These are phyloP conservation scores for Aphelinus certus DNA, from an alignment of 1,140 invertebrate genomes.

Conservation along the genomic window DNA sequence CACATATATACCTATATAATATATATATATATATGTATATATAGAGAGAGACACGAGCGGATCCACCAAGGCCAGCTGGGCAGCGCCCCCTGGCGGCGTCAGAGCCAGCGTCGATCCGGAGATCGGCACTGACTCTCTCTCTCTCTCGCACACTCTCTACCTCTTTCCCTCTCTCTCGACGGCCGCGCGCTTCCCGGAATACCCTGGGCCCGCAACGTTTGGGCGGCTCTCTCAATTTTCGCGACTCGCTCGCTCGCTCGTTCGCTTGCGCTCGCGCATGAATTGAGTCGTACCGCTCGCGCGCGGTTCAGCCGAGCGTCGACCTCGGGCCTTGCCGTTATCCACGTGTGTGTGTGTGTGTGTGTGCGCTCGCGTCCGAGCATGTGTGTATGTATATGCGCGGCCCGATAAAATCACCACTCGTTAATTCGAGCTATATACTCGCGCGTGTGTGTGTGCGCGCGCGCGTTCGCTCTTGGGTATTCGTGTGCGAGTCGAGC, in stretches of 20 bases:
- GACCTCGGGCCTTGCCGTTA: too few relatives aligned
- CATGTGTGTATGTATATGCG: too few relatives aligned
- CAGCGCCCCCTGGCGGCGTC: not conserved
- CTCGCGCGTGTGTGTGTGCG: too few relatives aligned
- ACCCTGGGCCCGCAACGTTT: not conserved
- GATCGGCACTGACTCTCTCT: constrained; percentile 3
- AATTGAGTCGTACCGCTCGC: too few relatives aligned
- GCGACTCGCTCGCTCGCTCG: not conserved
- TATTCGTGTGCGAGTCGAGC: too few relatives aligned
- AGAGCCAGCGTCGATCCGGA: constrained; percentile 2
- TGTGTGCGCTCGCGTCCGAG: too few relatives aligned
- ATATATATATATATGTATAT: not conserved
- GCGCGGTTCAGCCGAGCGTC: too few relatives aligned
- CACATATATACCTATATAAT: not conserved
- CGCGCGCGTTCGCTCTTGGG: too few relatives aligned
- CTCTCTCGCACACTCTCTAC: not conserved
- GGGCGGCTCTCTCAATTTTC: constrained; percentile 13
- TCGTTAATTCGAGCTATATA: too few relatives aligned
- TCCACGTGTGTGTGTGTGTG: too few relatives aligned
- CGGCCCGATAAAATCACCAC: too few relatives aligned
- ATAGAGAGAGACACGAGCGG: not conserved
- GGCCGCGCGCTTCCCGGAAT: not conserved
- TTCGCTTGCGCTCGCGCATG: not conserved
- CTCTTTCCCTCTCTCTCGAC: not conserved
- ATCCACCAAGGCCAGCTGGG: not conserved